Evolutionary conservation across 1,140 invertebrate genomes (phyloP), one percentile per base, ranked within the genome.

Genomic region (Drosophila ercepeae): DNA sequence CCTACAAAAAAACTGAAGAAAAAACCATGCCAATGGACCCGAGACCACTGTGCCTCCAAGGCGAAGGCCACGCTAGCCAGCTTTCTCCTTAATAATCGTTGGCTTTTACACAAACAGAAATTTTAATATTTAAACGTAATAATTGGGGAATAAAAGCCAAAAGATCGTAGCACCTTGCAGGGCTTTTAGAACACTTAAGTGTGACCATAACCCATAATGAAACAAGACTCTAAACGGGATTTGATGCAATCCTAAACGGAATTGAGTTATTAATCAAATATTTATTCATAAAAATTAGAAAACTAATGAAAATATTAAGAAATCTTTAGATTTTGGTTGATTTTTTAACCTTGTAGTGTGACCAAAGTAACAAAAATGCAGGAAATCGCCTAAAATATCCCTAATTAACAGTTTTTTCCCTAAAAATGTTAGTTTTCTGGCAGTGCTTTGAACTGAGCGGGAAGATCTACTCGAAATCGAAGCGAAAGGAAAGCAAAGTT

Each of bases 401-500:
- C n/a, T n/a, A n/a, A n/a, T n/a, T n/a, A n/a, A n/a, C n/a, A n/a
- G n/a, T n/a, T n/a, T n/a, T n/a, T n/a, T n/a, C n/a, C n/a, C n/a
- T n/a, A n/a, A n/a, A n/a, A n/a, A n/a, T n/a, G n/a, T n/a, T n/a
- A n/a, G n/a, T 11, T 39, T 39, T 16, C 6, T 34, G 32, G 32
- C 32, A 39, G 36, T 39, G 36, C n/a, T 3, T 2, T 8, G 34
- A 13, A 1, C n/a, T n/a, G 8, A 9, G 21, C 49, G 25, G 34
- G 11, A 64, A 65, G 64, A 51, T 63, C 63, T 64, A 64, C 27
- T 53, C n/a, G 25, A 44, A 67, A 64, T 64, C 63, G 27, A 65
- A 65, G 46, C 46, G 25, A 49, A 50, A 21, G 32, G 34, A 67
- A 67, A 67, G 18, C 45, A 52, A 75, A 79, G 70, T 78, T 78